phyloP scores from a whole-genome alignment of 2,113 vertebrate species.

The Gorsachius goisagi region DNA sequence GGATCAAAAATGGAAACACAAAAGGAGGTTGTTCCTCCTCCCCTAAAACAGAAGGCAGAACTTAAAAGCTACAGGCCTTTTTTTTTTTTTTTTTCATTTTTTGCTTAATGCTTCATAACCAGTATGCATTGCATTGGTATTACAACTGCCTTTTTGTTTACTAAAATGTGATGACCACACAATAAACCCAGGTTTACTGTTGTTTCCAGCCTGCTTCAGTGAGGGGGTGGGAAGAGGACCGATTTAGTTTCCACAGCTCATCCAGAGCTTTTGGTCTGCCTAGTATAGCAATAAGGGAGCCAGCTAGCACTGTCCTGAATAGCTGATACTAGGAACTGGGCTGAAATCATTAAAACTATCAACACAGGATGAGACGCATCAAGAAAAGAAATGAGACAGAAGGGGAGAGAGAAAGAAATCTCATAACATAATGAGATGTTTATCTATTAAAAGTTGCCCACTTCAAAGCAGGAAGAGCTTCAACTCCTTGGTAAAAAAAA shows the following conservation, averaged over 20 bases:
- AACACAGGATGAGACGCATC: not conserved
- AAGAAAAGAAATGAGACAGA: conserved; percentile 24
- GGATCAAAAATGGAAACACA: not conserved
- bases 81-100: not conserved
- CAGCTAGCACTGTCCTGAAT: not conserved
- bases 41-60: not conserved
- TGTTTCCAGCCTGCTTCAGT: not conserved
- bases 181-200: conserved; percentile 24
- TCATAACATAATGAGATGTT: conserved; percentile 42
- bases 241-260: not conserved
- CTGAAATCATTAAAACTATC: not conserved
- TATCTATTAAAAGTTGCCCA: conserved; percentile 50
- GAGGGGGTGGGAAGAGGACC: not conserved
- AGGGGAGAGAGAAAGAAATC: conserved; percentile 16
- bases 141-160: conserved; percentile 50
- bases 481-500: not conserved
- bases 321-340: not conserved
- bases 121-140: not conserved
- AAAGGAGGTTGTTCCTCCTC: not conserved
- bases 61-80: not conserved
- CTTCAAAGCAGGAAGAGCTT: conserved; percentile 50
- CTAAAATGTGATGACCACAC: conserved; percentile 10
- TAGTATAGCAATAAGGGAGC: not conserved
- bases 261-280: not conserved
- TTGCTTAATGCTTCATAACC: conserved; percentile 36